These are phyloP conservation scores for Calcarius lapponicus DNA, from an alignment of 2,797 vertebrate species.

Conservation along the genomic window DNA sequence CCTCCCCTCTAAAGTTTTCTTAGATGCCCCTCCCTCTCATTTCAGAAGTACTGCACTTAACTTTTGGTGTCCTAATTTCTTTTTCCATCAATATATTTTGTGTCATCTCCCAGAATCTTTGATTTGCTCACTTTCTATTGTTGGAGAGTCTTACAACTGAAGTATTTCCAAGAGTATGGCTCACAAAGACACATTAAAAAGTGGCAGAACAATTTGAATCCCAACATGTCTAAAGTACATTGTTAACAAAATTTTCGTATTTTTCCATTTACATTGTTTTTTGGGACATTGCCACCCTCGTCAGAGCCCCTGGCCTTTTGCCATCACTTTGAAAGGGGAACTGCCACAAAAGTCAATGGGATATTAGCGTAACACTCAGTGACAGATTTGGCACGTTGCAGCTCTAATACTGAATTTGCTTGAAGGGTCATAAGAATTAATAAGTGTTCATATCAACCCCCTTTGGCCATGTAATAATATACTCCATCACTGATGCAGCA, in stretches of 20 bases:
- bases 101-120: neutral
- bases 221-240: neutral
- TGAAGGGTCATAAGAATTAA: neutral
- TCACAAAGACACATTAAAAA: neutral
- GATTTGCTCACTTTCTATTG: neutral
- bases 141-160: neutral
- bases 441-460: neutral
- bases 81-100: neutral
- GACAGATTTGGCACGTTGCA: neutral
- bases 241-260: neutral
- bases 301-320: neutral
- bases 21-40: neutral
- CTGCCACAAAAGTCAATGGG: neutral
- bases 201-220: neutral
- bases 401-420: neutral
- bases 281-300: neutral
- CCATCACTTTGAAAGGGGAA: neutral
- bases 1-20: neutral
- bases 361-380: neutral
- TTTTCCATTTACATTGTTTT: neutral
- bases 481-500: neutral
- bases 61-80: neutral
- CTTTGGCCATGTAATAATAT: neutral
- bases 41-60: neutral
- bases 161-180: neutral